Base-by-base conservation (phyloP, 2,888 invertebrate genomes). In the Oscheius sp. region DNA sequence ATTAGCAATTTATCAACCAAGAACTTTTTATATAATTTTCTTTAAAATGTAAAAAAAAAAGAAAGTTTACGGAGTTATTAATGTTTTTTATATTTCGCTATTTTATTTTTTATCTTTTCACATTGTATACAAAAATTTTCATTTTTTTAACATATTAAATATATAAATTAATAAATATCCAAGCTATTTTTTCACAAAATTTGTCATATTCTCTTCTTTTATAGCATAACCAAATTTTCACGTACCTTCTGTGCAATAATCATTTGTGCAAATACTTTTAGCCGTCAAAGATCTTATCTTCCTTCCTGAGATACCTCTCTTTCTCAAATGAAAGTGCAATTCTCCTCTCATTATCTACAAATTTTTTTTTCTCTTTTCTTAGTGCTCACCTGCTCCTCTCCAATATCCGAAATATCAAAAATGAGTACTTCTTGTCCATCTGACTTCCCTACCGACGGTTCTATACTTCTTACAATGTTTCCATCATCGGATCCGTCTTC, bases 401-500 rank as follows among this genome's bases (percentile, higher is more conserved):
- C 33, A 9, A 71, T 67, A 28, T 64, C 65, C 1, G 69, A 72
- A 17, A 77, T 71, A 56, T 77, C 74, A 51, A 74, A 77, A 12
- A 77, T 74, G 2, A 77, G 49, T 1, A 77, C 77, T 64, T 77
- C 74, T 59, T 74, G 68, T 2, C 71, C 74, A 2, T 74, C 72
- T 14, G 71, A 28, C 45, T 22, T 14, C 59, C 67, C 76, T 14
- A 77, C 73, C 8, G 73, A 69, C 0, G 77, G 73, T 22, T 74
- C 73, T 20, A 77, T 74, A 36, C 67, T 72, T 3, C 77, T 44
- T 0, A 74, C 72, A 2, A 73, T 57, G 20, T 77, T 77, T 1
- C 77, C 77, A 47, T 77, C 77, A 38, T 77, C 74, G 17, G 71
- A 74, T 2, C 67, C 71, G 44, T 77, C 77, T 20, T 74, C 77